Percentiles rank a stretch among this genome's conserved stretches.
Evolutionary conservation across 2,888 invertebrate genomes (phyloP).

Genomic region (Listrodromus nycthemerus): DNA sequence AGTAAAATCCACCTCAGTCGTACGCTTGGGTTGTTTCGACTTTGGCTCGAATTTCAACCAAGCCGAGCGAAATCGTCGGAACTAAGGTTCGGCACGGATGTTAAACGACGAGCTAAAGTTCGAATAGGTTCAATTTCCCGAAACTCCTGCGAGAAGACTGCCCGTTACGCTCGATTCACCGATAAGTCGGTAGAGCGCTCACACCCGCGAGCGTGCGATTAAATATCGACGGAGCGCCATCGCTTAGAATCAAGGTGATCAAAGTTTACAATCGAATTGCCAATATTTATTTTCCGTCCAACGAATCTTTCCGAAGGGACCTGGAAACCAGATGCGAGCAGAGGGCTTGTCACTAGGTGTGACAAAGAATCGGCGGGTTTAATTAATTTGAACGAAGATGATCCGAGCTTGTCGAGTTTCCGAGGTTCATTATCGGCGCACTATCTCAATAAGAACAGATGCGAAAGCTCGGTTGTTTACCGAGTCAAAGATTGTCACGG

Average conservation of each 20-base stretch:
- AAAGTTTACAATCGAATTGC: not conserved
- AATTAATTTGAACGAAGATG: not conserved
- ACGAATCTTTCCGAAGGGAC: not conserved
- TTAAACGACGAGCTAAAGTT: not conserved
- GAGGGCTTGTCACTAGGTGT: not conserved
- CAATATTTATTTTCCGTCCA: not conserved
- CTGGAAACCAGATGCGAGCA: no score
- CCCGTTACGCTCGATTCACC: not conserved
- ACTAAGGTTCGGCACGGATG: not conserved
- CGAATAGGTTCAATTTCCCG: not conserved
- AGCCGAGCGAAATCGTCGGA: not conserved
- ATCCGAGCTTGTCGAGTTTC: not conserved
- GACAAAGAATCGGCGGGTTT: not conserved
- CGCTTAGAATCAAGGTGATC: no score
- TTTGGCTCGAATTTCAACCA: not conserved
- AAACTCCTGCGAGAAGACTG: not conserved
- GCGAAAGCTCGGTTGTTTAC: not conserved
- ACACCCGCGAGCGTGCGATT: not conserved
- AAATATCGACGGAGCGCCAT: not conserved
- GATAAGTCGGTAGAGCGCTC: not conserved
- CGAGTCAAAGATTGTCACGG: not conserved
- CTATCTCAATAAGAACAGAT: not conserved
- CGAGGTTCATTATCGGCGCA: not conserved
- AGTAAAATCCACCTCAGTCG: constrained; percentile 4
- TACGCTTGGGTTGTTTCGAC: not conserved